Conservation (phyloP, 2,888 invertebrate genomes). For the Melangyna quadrimaculata region DNA sequence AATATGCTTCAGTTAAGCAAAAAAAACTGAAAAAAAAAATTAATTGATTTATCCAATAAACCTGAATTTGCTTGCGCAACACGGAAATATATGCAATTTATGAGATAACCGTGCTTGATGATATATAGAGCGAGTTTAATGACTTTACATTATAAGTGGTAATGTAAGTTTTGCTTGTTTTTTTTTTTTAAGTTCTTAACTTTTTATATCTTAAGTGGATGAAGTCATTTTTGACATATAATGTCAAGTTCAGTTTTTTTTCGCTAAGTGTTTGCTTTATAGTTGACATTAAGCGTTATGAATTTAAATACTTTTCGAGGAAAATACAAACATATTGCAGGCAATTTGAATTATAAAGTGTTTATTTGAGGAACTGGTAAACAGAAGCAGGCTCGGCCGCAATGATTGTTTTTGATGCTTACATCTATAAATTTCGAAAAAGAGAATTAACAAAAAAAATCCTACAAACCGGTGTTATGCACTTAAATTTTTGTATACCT, state of each 20-base stretch:
- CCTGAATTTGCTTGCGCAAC: constrained; percentile 69
- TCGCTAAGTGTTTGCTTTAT: not conserved
- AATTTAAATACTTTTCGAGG: too few species aligned
- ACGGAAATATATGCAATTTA: constrained; percentile 64
- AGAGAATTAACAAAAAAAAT: too few species aligned
- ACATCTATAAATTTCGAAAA: too few species aligned
- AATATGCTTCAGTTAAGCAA: constrained; percentile 32
- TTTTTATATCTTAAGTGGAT: not conserved
- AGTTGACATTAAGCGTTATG: not conserved
- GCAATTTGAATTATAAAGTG: too few species aligned
- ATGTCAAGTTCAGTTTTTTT: constrained; percentile 55
- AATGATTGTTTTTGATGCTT: too few species aligned
- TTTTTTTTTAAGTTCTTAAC: not conserved
- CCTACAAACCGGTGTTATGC: too few species aligned
- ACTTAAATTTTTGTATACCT: too few species aligned
- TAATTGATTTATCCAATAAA: constrained; percentile 62
- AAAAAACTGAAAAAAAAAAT: constrained; percentile 24
- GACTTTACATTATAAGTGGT: constrained; percentile 47
- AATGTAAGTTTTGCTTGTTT: constrained; percentile 14
- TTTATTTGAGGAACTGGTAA: too few species aligned
- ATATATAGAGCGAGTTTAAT: constrained; percentile 47
- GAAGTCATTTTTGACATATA: constrained; percentile 39
- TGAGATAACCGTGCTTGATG: constrained; percentile 30
- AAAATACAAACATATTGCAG: too few species aligned
- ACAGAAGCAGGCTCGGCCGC: too few species aligned